phyloP scores from a whole-genome alignment of 2,113 vertebrate species.

The Rattus rattus region DNA sequence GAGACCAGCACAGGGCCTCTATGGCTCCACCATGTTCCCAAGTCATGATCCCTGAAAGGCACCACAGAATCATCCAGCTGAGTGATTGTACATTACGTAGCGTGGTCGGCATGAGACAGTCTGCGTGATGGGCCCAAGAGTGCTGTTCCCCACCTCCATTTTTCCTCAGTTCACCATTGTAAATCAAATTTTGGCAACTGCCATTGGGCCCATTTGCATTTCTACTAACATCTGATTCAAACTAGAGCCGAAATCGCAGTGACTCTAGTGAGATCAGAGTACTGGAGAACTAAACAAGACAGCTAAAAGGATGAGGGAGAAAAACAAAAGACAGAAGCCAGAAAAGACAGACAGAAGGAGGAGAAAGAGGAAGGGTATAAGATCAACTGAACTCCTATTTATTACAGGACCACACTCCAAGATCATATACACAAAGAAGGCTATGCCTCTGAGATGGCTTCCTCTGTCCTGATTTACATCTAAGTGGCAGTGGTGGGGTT shows the following conservation, averaged over 20 bases:
- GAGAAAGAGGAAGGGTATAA: background rate
- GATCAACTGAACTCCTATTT: background rate
- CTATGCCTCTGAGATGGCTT: rapidly evolving
- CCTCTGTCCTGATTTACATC: background rate
- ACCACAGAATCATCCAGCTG: background rate
- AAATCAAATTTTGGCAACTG: background rate
- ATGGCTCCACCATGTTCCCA: background rate
- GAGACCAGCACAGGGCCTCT: background rate
- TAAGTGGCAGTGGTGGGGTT: background rate
- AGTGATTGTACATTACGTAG: background rate
- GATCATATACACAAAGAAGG: background rate
- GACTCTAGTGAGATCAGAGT: background rate
- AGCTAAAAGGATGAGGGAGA: background rate
- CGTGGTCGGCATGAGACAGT: background rate
- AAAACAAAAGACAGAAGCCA: background rate
- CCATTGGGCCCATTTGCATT: background rate
- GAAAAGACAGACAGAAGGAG: background rate
- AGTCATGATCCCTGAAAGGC: background rate
- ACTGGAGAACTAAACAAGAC: background rate
- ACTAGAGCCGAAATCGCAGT: background rate
- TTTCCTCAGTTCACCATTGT: background rate
- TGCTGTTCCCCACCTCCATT: background rate
- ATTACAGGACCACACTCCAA: background rate
- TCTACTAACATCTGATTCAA: background rate
- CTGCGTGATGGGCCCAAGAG: background rate